A percentile compares a stretch with the other conserved stretches of the same genome.
Evolutionary conservation across 35 echinoderm and acorn worm genomes (phyloP).

Genomic region (Stichopus chloronotus): DNA sequence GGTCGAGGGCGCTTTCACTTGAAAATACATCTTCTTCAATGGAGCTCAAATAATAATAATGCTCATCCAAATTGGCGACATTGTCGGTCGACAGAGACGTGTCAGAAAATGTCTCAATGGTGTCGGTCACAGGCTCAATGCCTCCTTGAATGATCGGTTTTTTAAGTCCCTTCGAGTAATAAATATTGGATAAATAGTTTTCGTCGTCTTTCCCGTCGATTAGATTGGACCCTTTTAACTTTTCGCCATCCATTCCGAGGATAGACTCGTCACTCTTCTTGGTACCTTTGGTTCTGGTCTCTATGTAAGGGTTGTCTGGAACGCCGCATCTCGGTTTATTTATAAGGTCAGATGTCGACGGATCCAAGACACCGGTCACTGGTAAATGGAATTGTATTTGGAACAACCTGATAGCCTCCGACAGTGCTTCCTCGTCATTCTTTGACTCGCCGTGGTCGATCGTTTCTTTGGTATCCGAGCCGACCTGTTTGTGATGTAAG

Average conservation of each 20-base stretch:
- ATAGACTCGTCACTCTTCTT: not conserved
- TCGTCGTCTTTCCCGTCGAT: not conserved
- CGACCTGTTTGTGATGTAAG: not conserved
- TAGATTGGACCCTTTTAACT: not conserved
- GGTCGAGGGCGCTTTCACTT: not conserved
- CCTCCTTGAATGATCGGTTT: not conserved
- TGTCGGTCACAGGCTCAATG: not conserved
- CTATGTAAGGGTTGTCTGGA: slow-evolving; percentile 54
- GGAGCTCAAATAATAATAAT: not conserved
- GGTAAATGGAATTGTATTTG: slow-evolving; percentile 76
- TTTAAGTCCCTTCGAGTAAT: not conserved
- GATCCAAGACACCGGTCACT: slow-evolving; percentile 83
- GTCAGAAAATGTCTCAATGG: not conserved
- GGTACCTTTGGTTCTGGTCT: not conserved
- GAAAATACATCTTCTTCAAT: slow-evolving; percentile 39
- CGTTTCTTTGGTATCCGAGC: slow-evolving; percentile 11
- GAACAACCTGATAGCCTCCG: slow-evolving; percentile 68
- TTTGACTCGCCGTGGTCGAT: not conserved
- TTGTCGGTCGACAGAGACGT: not conserved
- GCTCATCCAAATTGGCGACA: not conserved
- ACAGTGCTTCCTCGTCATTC: slow-evolving; percentile 9
- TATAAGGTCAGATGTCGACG: slow-evolving; percentile 70
- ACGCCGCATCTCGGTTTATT: slow-evolving; percentile 84
- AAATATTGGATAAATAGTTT: not conserved
- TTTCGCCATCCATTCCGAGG: not conserved